Base-by-base conservation (phyloP, 2,113 vertebrate genomes). In the Campylorhamphus procurvoides region DNA sequence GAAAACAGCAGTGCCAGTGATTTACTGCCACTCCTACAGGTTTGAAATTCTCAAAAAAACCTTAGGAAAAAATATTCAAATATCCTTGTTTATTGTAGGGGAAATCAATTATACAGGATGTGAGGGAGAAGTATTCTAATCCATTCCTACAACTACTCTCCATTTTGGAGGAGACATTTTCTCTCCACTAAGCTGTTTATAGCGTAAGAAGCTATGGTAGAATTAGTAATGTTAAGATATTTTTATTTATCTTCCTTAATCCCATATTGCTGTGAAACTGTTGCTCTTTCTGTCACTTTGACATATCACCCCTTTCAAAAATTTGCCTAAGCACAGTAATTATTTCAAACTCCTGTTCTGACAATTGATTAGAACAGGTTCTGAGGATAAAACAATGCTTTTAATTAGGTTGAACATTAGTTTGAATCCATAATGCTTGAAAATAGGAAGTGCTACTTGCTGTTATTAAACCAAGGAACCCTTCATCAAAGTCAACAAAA, bases 201-300 rank as follows among this genome's bases (percentile, higher is more conserved):
- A 66, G 47, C 14, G n/a, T 47, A 76, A 85, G 33, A 63, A 91
- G 5, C 29, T 68, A 10, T 10, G 40, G 37, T 27, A 83, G 85
- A 94, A 77, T 86, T 78, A 31, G 25, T 89, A 17, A 50, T 62
- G n/a, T 69, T 50, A 64, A 73, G 20, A 49, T 82, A 66, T 39
- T 93, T 94, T 55, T 91, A 44, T 75, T 89, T 91, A 47, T 75
- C 31, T 84, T 79, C 9, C 25, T 94, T 83, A 62, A 58, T 93
- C 37, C 59, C 25, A 20, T 17, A 50, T 15, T 55, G 18, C n/a
- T 58, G 35, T 69, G 40, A 87, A 94, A 87, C 19, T 72, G 19
- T n/a, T 93, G 40, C 12, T 87, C 31, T 79, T 91, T 89, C 44
- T 89, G 9, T 89, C 49, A 53, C 53, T 93, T 87, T 91, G 66